A percentile compares a stretch with the other conserved stretches of the same genome.
These are phyloP conservation scores for Stegodyphus dumicola DNA, from an alignment of 1,140 invertebrate genomes.

Conservation along the genomic window DNA sequence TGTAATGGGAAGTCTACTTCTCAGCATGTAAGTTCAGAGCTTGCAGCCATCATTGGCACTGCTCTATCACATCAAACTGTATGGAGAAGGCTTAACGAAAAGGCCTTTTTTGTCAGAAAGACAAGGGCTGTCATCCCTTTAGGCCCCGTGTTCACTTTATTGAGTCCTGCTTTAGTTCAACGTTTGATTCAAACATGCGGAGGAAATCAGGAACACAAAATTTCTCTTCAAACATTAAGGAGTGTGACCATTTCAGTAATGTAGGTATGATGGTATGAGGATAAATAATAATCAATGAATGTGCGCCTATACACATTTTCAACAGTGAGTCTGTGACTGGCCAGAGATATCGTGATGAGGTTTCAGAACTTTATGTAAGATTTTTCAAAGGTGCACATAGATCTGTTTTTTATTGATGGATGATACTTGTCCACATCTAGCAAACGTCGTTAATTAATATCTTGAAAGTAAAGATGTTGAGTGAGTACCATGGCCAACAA, in stretches of 20 bases:
- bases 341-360: background rate
- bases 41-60: background rate
- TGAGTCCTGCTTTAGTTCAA: background rate
- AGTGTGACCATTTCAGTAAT: background rate
- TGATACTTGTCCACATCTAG: background rate
- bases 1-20: background rate
- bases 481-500: background rate
- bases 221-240: constrained; percentile 1
- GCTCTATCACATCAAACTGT: background rate
- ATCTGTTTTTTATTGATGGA: background rate
- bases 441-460: background rate
- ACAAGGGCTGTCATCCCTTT: background rate
- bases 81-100: background rate
- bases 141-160: background rate
- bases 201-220: background rate
- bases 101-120: background rate
- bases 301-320: constrained; percentile 5
- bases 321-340: background rate
- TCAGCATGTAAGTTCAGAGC: background rate
- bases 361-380: constrained; percentile 1
- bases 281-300: background rate
- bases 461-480: constrained; percentile 2
- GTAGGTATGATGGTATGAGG: background rate
- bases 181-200: background rate
- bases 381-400: background rate